Base-by-base conservation (phyloP, 2,888 invertebrate genomes). In the Unio pictorum region DNA sequence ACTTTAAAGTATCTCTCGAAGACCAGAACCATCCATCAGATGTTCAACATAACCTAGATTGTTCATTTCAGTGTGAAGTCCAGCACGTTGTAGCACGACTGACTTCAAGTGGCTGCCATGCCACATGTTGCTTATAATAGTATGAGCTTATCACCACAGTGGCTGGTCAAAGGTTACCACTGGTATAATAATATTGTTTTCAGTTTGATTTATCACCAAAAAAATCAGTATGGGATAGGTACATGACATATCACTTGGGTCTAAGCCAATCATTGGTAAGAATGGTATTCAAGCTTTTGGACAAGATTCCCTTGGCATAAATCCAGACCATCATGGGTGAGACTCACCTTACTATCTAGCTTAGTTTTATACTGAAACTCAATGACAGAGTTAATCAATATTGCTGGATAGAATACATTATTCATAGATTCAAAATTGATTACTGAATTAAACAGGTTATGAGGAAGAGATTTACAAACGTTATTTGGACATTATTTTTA, bases 121-220 rank as follows among this genome's bases (percentile, higher is more conserved):
- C 23, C 59, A 64, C 57, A 61, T 66, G 65, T 54, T 62, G 7
- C 57, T 62, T 30, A 78, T 34, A 15, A 78, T 75, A 17, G 54
- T 66, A 26, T 23, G 57, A 15, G 76, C 70, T 67, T 81, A 81
- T 75, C 71, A 79, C 66, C 63, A 78, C 11, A 34, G 66, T 28
- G 78, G 78, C 59, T 78, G 76, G 61, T 76, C 75, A 68, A 81
- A 80, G n/a, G 79, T 81, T 20, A 80, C 18, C 1, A 80, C 64
- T 61, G 81, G 78, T 26, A 62, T 66, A 17, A 60, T 28, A 4
- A 55, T 34, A 11, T 75, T 59, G 1, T 61, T 54, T 45, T 34
- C 58, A 4, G 69, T 62, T 23, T 74, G 66, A 17, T 54, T 20
- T 23, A 63, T 58, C 0, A 81, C 68, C n/a, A n/a, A n/a, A 55